Percentiles rank a stretch among this genome's conserved stretches.
These are phyloP conservation scores for Cercocebus atys DNA, from an alignment of 2,113 vertebrate genomes.

Conservation along the genomic window DNA sequence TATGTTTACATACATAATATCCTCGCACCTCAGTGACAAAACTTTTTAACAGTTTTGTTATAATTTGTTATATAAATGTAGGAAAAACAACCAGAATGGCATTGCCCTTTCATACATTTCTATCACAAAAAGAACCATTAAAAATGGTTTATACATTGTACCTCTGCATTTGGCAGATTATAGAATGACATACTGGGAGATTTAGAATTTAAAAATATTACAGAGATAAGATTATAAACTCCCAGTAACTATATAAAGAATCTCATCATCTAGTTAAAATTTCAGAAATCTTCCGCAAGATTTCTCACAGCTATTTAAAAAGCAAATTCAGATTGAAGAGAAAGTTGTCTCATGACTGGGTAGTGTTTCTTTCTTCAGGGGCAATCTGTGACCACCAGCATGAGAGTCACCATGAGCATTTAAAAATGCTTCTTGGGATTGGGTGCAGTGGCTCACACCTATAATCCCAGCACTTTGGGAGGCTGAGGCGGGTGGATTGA, in stretches of 20 bases:
- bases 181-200: background rate
- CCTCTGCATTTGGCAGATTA: background rate
- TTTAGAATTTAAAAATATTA: conserved; percentile 28
- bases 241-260: conserved; percentile 10
- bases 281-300: background rate
- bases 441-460: no score
- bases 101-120: background rate
- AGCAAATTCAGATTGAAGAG: background rate
- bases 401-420: background rate
- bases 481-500: no score
- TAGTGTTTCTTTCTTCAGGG: conserved; percentile 29
- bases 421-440: background rate
- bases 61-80: background rate
- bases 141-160: background rate
- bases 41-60: background rate
- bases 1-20: background rate
- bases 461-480: no score
- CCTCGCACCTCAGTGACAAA: background rate
- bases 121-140: background rate
- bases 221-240: conserved; percentile 20
- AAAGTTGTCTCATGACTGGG: background rate
- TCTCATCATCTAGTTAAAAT: conserved; percentile 22
- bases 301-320: conserved; percentile 28
- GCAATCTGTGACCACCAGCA: background rate
- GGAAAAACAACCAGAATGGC: background rate